phyloP scores from a whole-genome alignment of 1,140 invertebrate genomes.

The Whitmania pigra region DNA sequence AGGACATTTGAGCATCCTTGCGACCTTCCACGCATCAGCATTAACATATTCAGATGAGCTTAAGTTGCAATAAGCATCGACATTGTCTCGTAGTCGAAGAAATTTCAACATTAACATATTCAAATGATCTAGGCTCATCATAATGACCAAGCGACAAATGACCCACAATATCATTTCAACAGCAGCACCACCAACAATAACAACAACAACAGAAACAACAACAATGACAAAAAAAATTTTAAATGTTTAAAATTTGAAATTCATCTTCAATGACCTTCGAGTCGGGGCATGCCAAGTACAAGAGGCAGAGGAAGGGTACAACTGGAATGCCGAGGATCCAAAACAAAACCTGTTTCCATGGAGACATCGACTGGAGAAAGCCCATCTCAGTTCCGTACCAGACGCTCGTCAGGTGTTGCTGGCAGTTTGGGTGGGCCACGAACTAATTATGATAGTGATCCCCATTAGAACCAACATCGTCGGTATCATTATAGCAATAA shows the following conservation, averaged over 20 bases:
- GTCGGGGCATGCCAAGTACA: slow-evolving; percentile 83
- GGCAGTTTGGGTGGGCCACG: slow-evolving; percentile 94
- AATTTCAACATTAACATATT: no score
- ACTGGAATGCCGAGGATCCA: slow-evolving; percentile 79
- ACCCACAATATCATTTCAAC: background rate
- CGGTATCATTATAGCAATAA: background rate
- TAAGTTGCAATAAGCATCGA: no score
- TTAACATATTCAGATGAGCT: no score
- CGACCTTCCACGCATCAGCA: slow-evolving; percentile 27
- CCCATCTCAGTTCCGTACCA: slow-evolving; percentile 97
- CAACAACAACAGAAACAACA: background rate
- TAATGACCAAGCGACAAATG: background rate
- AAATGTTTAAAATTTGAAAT: background rate
- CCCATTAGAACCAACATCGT: background rate
- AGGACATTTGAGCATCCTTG: slow-evolving; percentile 35
- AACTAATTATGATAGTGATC: slow-evolving; percentile 54
- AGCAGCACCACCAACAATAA: background rate
- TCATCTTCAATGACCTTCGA: slow-evolving; percentile 57
- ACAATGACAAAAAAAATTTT: background rate
- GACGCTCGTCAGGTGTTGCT: slow-evolving; percentile 87
- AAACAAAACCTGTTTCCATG: slow-evolving; percentile 58
- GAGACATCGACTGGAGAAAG: slow-evolving; percentile 58
- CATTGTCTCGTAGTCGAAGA: no score
- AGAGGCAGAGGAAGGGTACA: slow-evolving; percentile 82
- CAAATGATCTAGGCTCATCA: no score